Evolutionary conservation across 2,797 vertebrate species (phyloP), one percentile per base, ranked within the genome.

Genomic region (Thunnus albacares): DNA sequence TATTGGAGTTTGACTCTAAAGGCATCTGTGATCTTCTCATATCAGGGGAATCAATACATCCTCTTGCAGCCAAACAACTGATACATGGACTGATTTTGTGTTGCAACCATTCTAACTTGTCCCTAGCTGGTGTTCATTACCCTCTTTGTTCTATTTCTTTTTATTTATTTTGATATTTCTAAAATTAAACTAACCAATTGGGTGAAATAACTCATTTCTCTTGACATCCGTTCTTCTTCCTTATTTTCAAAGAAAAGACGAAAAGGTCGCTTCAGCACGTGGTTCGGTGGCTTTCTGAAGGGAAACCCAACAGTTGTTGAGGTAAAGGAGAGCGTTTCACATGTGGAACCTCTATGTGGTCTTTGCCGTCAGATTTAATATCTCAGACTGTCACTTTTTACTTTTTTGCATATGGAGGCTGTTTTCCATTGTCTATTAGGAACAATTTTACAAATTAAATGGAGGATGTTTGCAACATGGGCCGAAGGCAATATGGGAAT

Each of bases 351-450:
- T 82, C 69, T 41, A 38, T 35, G 58, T 47, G 79, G 80, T 79
- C 52, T 56, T 1, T 1, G 49, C 71, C 18, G 69, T 80, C 86
- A 63, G 38, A 62, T 15, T 56, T 20, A 70, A 87, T 81, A 66
- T 81, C 69, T 72, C 26, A 75, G n/a, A 17, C 65, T 47, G 75
- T 77, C 79, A 57, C 26, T 87, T 78, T 12, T n/a, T 11, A 6
- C 58, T 43, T 70, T 56, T 89, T 70, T 85, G 64, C 79, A 80
- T 43, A 68, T 66, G 62, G 73, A 82, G 22, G 2, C 45, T 60
- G 66, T 89, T 87, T 87, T 74, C 72, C 75, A 63, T 81, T 47
- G 47, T 79, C 77, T 75, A 53, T 59, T n/a, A 75, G 33, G 61
- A 77, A 62, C 43, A 70, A 66, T 74, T 83, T 63, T 13, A 64